Percentiles rank a stretch among this genome's conserved stretches.
These are phyloP conservation scores for Adrianichthys oophorus DNA, from an alignment of 2,797 vertebrate genomes.

Conservation along the genomic window DNA sequence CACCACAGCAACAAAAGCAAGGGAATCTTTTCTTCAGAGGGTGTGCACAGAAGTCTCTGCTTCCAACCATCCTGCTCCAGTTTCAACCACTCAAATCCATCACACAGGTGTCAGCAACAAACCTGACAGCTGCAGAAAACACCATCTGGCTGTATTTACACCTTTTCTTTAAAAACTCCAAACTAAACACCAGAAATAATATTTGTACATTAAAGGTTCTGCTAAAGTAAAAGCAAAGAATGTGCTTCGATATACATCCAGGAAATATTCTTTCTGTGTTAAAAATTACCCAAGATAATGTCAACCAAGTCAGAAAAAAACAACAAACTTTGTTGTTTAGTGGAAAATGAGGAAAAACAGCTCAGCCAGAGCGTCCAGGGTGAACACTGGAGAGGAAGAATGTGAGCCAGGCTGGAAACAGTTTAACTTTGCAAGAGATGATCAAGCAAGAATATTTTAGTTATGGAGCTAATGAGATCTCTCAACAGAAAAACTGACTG, in stretches of 20 bases:
- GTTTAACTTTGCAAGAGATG: constrained; percentile 32
- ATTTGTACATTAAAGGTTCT: constrained; percentile 55
- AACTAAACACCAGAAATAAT: too few species aligned
- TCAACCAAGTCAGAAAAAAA: constrained; percentile 23
- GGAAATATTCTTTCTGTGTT: constrained; percentile 38
- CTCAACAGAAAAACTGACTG: constrained; percentile 9
- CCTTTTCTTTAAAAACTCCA: constrained; percentile 41
- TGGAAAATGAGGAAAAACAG: constrained; percentile 20
- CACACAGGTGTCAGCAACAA: constrained; percentile 42
- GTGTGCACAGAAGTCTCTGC: constrained; percentile 14
- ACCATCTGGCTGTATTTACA: background rate
- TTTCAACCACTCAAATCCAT: constrained; percentile 45
- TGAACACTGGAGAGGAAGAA: constrained; percentile 29
- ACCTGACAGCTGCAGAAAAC: constrained; percentile 49
- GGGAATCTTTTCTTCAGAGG: constrained; percentile 32
- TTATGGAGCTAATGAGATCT: constrained; percentile 41
- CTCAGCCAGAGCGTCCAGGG: background rate
- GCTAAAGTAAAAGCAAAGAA: constrained; percentile 6
- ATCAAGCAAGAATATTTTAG: constrained; percentile 42
- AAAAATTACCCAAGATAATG: constrained; percentile 46
- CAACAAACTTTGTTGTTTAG: constrained; percentile 12
- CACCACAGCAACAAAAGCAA: constrained; percentile 37
- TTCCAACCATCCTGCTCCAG: constrained; percentile 24
- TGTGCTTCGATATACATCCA: constrained; percentile 13
- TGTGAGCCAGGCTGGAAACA: constrained; percentile 17